Conservation (phyloP, 2,888 invertebrate genomes). For the Copidosoma aretas region DNA sequence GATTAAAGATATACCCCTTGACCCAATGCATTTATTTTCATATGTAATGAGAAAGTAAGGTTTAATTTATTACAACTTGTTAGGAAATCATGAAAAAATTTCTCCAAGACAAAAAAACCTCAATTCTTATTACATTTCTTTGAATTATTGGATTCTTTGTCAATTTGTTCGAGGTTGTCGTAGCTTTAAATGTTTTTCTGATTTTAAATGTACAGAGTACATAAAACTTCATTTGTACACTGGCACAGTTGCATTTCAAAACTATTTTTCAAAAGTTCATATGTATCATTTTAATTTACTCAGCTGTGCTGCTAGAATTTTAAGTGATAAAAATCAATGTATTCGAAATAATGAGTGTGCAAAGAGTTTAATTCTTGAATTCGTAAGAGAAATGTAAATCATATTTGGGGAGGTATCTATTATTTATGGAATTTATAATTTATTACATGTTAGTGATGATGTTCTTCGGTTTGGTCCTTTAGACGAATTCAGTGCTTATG, state of each 20-base stretch:
- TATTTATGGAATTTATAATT: conserved; percentile 10
- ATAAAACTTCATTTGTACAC: conserved; percentile 47
- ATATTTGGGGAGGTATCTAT: conserved; percentile 3
- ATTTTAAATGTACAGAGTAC: conserved; percentile 53
- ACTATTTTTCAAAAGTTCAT: conserved; percentile 31
- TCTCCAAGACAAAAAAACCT: neutral
- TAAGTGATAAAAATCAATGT: conserved; percentile 42
- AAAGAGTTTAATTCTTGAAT: conserved; percentile 41
- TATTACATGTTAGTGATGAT: conserved; percentile 7
- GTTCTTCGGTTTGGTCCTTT: conserved; percentile 4
- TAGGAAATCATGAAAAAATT: too few species aligned
- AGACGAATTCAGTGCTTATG: conserved; percentile 12
- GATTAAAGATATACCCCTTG: too few species aligned
- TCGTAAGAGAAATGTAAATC: conserved; percentile 35
- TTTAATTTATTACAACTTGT: too few species aligned
- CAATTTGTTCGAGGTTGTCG: conserved; percentile 17
- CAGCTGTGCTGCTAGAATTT: conserved; percentile 41
- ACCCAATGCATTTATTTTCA: too few species aligned
- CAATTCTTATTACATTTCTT: conserved; percentile 1
- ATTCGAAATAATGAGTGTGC: conserved; percentile 41
- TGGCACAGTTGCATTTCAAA: conserved; percentile 45
- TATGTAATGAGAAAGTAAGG: too few species aligned
- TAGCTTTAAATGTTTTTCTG: conserved; percentile 23
- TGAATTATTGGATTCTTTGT: conserved; percentile 1
- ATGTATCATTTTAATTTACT: conserved; percentile 44